phyloP scores from a whole-genome alignment of 1,140 invertebrate species.

The Dendroctonus ponderosae region DNA sequence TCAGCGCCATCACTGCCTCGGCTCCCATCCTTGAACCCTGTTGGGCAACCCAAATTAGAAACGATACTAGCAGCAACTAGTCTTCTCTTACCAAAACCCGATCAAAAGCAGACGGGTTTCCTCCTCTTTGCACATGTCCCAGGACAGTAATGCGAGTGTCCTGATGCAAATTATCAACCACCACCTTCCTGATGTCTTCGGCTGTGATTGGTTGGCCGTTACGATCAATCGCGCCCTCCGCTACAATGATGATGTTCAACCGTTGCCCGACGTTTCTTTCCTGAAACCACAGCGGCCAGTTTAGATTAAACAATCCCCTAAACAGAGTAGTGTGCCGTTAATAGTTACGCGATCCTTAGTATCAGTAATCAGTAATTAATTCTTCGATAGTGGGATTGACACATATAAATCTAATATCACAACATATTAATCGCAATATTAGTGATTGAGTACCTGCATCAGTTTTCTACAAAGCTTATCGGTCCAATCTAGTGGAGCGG shows the following conservation, averaged over 20 bases:
- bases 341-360: too few species aligned
- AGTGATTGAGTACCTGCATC: too few species aligned
- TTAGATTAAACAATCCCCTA: too few species aligned
- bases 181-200: conserved; percentile 84
- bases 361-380: too few species aligned
- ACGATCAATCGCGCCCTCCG: conserved; percentile 96
- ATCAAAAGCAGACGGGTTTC: conserved; percentile 98
- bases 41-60: conserved; percentile 1
- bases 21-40: conserved; percentile 99
- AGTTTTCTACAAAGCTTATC: too few species aligned
- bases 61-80: not conserved
- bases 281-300: too few species aligned
- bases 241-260: conserved; percentile 97
- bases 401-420: too few species aligned
- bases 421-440: too few species aligned
- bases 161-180: conserved; percentile 89
- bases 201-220: conserved; percentile 92
- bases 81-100: conserved; percentile 78
- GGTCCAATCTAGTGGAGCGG: too few species aligned
- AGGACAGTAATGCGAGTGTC: conserved; percentile 97
- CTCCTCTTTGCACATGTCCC: conserved; percentile 97
- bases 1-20: conserved; percentile 95
- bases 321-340: too few species aligned
- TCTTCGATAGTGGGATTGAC: too few species aligned
- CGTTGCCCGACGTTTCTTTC: conserved; percentile 88